Evolutionary conservation across 2,797 vertebrate genomes (phyloP), one percentile per base, ranked within the genome.

Genomic region (Hapalemur alaotrensis): DNA sequence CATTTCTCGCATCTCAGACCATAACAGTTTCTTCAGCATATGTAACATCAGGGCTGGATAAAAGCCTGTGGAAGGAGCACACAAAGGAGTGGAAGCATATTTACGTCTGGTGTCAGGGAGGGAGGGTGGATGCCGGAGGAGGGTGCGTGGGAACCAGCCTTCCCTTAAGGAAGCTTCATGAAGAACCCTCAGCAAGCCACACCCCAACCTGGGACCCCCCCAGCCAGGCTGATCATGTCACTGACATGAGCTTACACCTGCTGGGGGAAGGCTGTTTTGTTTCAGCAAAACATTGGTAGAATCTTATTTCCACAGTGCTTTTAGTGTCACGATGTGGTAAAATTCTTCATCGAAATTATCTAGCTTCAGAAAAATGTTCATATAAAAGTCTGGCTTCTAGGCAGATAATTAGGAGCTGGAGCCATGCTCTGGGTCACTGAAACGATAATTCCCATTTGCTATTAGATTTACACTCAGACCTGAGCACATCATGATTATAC

Each of bases 401-500:
- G 7, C 88, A 79, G 81, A 32, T 50, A 70, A 95, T 84, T 48
- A 88, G 75, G 35, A 80, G 43, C 43, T 70, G 73, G 54, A 61
- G 57, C 61, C 76, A 78, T 25, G 35, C 28, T 93, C 48, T 43
- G 25, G 93, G 89, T 85, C 95, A 96, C 65, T 95, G 78, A 93
- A 82, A 92, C 85, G 22, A 30, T 83, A 91, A 89, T 94, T 95
- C 93, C n/a, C 81, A 46, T 73, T 88, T 93, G 73, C 61, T 76
- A 65, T 75, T 89, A 67, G 48, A 80, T 81, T 94, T 93, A 93
- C 80, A 65, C 30, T 89, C 81, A 93, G 67, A 73, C 18, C 46
- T 61, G 46, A 67, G 52, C 54, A 46, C 48, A 4, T 35, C n/a
- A 25, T 38, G 76, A 22, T 32, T 57, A 17, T 73, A 91, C 95